Evolutionary conservation across 2,113 vertebrate genomes (phyloP).

Genomic region (Connochaetes taurinus): DNA sequence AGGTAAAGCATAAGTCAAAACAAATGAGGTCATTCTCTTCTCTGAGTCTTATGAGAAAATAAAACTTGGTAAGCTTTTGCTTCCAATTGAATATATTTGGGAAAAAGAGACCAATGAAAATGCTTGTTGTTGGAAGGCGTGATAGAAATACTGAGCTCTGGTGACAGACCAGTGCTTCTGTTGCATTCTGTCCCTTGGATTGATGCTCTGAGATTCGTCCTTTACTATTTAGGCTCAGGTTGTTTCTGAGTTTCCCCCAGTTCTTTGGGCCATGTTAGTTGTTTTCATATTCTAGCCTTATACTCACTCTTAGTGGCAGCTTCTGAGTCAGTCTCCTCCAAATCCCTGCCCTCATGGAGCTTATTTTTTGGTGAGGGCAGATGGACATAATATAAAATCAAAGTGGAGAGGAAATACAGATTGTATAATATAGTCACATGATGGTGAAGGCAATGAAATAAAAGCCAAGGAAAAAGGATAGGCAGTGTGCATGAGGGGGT

Average conservation of each 20-base stretch:
- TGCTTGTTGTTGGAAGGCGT: neutral
- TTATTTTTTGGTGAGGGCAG: neutral
- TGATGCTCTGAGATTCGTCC: neutral
- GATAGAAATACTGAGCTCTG: neutral
- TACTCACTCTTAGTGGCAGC: neutral
- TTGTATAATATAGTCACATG: neutral
- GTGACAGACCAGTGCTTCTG: too few relatives aligned
- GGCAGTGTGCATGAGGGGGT: neutral
- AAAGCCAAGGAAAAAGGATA: rapidly evolving
- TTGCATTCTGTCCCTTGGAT: neutral
- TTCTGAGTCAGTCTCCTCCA: neutral
- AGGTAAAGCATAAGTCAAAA: neutral
- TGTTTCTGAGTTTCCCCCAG: neutral
- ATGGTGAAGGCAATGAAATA: neutral
- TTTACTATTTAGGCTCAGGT: neutral
- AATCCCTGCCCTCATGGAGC: neutral
- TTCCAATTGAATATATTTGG: neutral
- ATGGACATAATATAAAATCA: neutral
- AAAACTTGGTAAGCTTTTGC: neutral
- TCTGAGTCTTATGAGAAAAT: neutral
- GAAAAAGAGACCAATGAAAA: neutral
- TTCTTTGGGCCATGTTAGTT: neutral
- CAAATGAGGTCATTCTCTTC: neutral
- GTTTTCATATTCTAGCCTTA: neutral
- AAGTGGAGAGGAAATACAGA: neutral